Evolutionary conservation across 1,140 invertebrate genomes (phyloP).

Genomic region (Chrysopa pallens): DNA sequence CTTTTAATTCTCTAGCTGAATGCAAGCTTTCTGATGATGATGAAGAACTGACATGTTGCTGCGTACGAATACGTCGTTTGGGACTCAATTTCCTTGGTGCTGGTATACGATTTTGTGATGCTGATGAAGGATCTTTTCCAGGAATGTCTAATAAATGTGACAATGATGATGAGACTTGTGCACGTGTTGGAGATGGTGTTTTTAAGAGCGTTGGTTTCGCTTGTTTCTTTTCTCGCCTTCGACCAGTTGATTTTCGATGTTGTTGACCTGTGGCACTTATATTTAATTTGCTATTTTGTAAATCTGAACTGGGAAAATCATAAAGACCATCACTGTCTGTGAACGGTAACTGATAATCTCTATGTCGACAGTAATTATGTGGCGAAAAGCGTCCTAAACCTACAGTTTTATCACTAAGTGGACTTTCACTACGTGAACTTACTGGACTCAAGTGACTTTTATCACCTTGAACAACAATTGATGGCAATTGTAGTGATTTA

Average conservation of each 20-base stretch:
- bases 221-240: conserved; percentile 24
- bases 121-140: conserved; percentile 8
- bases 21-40: conserved; percentile 30
- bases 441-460: conserved; percentile 41
- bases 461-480: conserved; percentile 38
- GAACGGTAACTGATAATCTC: conserved; percentile 34
- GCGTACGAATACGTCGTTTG: conserved; percentile 24
- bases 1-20: conserved; percentile 18
- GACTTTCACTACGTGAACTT: conserved; percentile 57
- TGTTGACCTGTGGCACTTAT: conserved; percentile 14
- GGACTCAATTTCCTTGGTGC: conserved; percentile 25
- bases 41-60: conserved; percentile 25
- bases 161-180: conserved; percentile 17
- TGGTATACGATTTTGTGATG: conserved; percentile 12
- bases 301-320: conserved; percentile 55
- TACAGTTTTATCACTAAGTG: conserved; percentile 44
- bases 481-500: conserved; percentile 32
- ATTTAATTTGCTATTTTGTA: conserved; percentile 23
- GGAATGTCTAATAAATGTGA: conserved; percentile 23
- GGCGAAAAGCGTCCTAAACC: conserved; percentile 43
- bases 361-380: conserved; percentile 38
- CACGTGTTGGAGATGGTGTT: conserved; percentile 29
- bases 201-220: conserved; percentile 11
- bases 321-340: conserved; percentile 60
- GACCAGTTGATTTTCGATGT: conserved; percentile 30